phyloP scores from a whole-genome alignment of 2,113 vertebrate genomes.

The Eclectus roratus region DNA sequence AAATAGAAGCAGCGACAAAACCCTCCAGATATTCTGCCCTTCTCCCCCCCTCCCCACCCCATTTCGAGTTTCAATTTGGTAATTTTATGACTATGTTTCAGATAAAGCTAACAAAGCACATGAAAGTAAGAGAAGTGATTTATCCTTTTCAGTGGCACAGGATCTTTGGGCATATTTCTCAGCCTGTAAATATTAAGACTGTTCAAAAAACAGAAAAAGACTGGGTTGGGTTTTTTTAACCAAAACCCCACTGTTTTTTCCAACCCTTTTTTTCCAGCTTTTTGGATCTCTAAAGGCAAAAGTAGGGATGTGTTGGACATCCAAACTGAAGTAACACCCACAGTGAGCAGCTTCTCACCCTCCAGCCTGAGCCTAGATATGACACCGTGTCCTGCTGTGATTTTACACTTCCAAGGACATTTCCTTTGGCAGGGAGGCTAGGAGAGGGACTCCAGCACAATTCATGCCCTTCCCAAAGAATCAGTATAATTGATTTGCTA shows the following conservation, averaged over 20 bases:
- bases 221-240: background rate
- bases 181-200: background rate
- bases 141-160: background rate
- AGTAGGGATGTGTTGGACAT: background rate
- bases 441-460: background rate
- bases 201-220: background rate
- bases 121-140: background rate
- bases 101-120: background rate
- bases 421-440: background rate
- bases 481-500: background rate
- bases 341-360: background rate
- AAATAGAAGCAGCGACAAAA: slow-evolving; percentile 22
- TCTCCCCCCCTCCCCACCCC: background rate
- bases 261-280: background rate
- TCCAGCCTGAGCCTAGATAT: background rate
- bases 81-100: slow-evolving; percentile 29
- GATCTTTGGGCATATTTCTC: background rate
- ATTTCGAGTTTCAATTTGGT: slow-evolving; percentile 46
- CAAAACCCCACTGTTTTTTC: background rate
- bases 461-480: background rate
- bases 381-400: background rate
- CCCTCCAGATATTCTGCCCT: slow-evolving; percentile 15
- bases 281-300: background rate
- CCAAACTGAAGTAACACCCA: background rate
- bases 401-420: slow-evolving; percentile 19